These are phyloP conservation scores for Drosophila tani DNA, from an alignment of 1,140 invertebrate genomes.

Conservation along the genomic window DNA sequence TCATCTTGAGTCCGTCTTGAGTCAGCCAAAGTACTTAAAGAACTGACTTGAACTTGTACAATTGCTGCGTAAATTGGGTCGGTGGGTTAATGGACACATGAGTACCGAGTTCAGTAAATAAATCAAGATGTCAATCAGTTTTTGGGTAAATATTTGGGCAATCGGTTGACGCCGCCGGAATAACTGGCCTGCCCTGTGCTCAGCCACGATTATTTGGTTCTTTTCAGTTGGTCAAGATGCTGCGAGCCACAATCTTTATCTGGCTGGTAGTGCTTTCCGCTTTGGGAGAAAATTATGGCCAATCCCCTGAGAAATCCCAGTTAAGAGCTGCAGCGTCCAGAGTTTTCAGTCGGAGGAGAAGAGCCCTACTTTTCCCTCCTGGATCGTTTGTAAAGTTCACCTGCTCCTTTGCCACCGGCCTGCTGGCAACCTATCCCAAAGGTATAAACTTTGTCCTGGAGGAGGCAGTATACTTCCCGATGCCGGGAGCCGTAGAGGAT, in stretches of 20 bases:
- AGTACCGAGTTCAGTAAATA: slow-evolving; percentile 37
- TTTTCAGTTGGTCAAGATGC: slow-evolving; percentile 49
- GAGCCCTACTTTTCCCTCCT: slow-evolving; percentile 70
- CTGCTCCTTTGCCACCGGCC: slow-evolving; percentile 48
- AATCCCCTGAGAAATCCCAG: slow-evolving; percentile 3
- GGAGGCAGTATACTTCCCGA: slow-evolving; percentile 71
- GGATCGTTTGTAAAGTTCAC: slow-evolving; percentile 73
- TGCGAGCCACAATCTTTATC: slow-evolving; percentile 39
- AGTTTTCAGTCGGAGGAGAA: slow-evolving; percentile 57
- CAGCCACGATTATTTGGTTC: slow-evolving; percentile 15
- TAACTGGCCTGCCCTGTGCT: neutral
- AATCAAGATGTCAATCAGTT: slow-evolving; percentile 66
- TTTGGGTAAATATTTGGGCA: slow-evolving; percentile 63
- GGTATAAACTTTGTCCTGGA: slow-evolving; percentile 70
- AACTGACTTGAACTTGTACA: slow-evolving; percentile 9
- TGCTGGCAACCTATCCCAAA: slow-evolving; percentile 62
- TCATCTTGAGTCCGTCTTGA: slow-evolving; percentile 44
- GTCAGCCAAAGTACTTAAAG: slow-evolving; percentile 1
- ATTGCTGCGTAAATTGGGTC: slow-evolving; percentile 44
- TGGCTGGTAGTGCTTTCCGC: slow-evolving; percentile 27
- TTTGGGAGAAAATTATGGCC: neutral
- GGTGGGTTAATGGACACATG: slow-evolving; percentile 32
- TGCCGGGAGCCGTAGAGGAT: slow-evolving; percentile 59
- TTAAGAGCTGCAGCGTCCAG: slow-evolving; percentile 33
- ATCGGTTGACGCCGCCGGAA: slow-evolving; percentile 35